These are phyloP conservation scores for Bombus superbus DNA, from an alignment of 1,140 invertebrate species.

Conservation along the genomic window DNA sequence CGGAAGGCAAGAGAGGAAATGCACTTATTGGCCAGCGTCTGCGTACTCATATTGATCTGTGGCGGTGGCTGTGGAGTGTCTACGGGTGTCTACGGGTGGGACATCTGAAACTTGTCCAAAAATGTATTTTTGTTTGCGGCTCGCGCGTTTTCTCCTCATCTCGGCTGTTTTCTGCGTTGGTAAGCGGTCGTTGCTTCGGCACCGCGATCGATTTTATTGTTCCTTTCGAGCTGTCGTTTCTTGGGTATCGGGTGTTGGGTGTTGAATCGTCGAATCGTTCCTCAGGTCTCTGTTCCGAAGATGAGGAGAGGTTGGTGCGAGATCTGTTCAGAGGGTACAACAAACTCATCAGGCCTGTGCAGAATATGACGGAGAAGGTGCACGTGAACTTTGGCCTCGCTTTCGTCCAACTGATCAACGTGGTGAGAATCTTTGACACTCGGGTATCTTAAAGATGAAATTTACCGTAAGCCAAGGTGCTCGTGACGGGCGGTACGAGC, in stretches of 20 bases:
- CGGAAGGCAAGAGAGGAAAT: conserved; percentile 58
- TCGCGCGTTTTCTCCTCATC: conserved; percentile 74
- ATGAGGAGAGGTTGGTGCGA: conserved; percentile 97
- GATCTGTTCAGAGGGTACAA: conserved; percentile 99
- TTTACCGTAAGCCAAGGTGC: not conserved
- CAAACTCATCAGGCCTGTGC: conserved; percentile 98
- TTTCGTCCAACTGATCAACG: conserved; percentile 99
- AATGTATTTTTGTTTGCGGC: conserved; percentile 75
- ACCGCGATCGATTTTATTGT: no score
- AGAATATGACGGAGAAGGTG: conserved; percentile 98
- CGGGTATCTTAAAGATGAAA: not conserved
- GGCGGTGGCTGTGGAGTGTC: conserved; percentile 42
- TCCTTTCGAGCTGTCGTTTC: no score
- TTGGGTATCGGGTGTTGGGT: no score
- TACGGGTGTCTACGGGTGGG: conserved; percentile 59
- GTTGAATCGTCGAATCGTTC: conserved; percentile 50
- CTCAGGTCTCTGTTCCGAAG: conserved; percentile 91
- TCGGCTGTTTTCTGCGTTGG: conserved; percentile 76
- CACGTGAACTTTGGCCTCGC: conserved; percentile 98
- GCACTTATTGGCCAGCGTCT: conserved; percentile 60
- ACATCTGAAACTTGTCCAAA: conserved; percentile 69
- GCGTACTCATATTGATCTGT: conserved; percentile 67
- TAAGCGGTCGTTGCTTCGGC: conserved; percentile 54
- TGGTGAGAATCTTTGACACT: conserved; percentile 87
- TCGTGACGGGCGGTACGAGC: no score